Base-by-base conservation (phyloP, 2,113 vertebrate species). In the Macheiramphus alcinus region DNA sequence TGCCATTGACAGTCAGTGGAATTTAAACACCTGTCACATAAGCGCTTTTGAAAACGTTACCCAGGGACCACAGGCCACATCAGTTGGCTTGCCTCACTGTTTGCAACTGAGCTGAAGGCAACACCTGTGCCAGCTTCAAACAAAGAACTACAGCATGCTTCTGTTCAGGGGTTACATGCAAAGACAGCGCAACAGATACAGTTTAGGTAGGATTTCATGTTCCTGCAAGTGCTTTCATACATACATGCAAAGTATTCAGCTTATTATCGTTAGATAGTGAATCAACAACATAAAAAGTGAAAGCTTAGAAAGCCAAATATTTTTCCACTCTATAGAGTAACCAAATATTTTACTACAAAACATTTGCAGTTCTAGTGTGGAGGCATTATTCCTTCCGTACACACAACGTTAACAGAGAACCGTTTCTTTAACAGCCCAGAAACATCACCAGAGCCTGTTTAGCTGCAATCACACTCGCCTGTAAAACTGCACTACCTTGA, bases 191-290 rank as follows among this genome's bases (percentile, higher is more conserved):
- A 34, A 8, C 36, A 34, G 63, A 72, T 32, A 5, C 38, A 11
- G 31, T 34, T 31, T 4, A 38, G 48, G 29, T 3, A 52, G 42
- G 47, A 56, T 55, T 31, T 66, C n/a, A 66, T 21, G 19, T 5
- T 82, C 45, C 78, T 3, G n/a, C 0, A 0, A 43, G 42, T 0
- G n/a, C 65, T 48, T 68, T 67, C 62, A 50, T 38, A 62, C 19
- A 3, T 3, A 6, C 1, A 4, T 0, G 16, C 26, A 26, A 29
- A 80, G n/a, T 38, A 20, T 20, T 38, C 9, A 0, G 19, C 19
- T 86, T 59, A 1, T 47, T 50, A 19, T 2, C 45, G 32, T 26
- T 6, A 25, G 20, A 18, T 0, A 61, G 45, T 5, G 13, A 67
- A 88, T 26, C 50, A 22, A 78, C 5, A 2, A n/a, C 31, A 0